Percentiles rank a stretch among this genome's conserved stretches.
phyloP scores from a whole-genome alignment of 2,797 vertebrate species.

The Macropodus opercularis region DNA sequence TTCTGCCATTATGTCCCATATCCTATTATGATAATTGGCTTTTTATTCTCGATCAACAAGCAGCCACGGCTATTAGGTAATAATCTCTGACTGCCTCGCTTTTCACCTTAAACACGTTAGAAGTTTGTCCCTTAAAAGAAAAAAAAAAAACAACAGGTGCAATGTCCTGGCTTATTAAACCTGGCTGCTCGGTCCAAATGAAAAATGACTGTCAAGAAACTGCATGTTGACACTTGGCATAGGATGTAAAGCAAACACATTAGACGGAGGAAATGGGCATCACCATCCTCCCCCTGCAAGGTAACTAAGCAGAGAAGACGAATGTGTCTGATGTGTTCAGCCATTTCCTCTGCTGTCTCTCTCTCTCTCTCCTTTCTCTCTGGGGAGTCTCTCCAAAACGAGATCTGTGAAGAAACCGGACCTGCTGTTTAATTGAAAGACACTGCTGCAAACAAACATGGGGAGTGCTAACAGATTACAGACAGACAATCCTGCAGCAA shows the following conservation, averaged over 20 bases:
- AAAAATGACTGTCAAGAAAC: slow-evolving; percentile 68
- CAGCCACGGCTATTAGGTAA: slow-evolving; percentile 76
- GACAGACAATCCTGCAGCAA: background rate
- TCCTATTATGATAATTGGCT: slow-evolving; percentile 82
- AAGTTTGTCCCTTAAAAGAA: slow-evolving; percentile 54
- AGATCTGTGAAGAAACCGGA: slow-evolving; percentile 42
- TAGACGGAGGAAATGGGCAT: slow-evolving; percentile 69
- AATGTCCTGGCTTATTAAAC: slow-evolving; percentile 27
- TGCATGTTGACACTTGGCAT: slow-evolving; percentile 65
- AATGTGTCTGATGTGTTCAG: slow-evolving; percentile 66
- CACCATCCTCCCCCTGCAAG: slow-evolving; percentile 59
- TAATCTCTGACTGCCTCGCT: slow-evolving; percentile 75
- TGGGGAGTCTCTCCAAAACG: slow-evolving; percentile 51
- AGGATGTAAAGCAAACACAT: slow-evolving; percentile 68
- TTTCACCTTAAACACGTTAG: slow-evolving; percentile 66
- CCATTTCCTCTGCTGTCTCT: slow-evolving; percentile 65
- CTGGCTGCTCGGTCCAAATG: slow-evolving; percentile 47
- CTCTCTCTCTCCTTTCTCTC: too few species aligned
- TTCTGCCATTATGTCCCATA: slow-evolving; percentile 79
- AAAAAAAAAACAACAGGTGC: slow-evolving; percentile 25
- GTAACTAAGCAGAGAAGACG: slow-evolving; percentile 64
- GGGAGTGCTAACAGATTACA: slow-evolving; percentile 29
- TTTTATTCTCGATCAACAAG: slow-evolving; percentile 80
- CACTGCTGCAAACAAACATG: slow-evolving; percentile 40
- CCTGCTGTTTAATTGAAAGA: slow-evolving; percentile 62